Base-by-base conservation (phyloP, 1,140 invertebrate species). In the Andrena cerasifolii region DNA sequence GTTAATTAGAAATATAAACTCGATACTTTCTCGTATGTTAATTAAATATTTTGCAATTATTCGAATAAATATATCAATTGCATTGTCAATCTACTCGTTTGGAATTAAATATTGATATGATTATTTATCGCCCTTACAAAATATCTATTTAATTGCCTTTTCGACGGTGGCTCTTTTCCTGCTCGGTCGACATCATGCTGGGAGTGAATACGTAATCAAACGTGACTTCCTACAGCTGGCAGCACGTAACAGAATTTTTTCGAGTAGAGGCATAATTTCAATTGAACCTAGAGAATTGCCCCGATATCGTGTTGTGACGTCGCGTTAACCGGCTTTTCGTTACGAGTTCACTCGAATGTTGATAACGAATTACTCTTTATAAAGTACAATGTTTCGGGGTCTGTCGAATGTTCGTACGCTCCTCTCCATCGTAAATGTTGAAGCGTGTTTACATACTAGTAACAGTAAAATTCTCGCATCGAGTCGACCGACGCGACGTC, bases 211-310 rank as follows among this genome's bases (percentile, higher is more conserved):
- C 36, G 2, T 59, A 45, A 73, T 53, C 7, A 51, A 76, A 12
- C 18, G n/a, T 56, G 4, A 3, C 49, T n/a, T 4, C 43, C 79
- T 33, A 51, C 21, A 83, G 81, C n/a, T 78, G 81, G 81, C 81
- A 83, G 74, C 74, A 70, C 66, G 6, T 45, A 70, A n/a, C n/a
- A 24, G 3, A 45, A 36, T 16, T 61, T 24, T n/a, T 26, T 1
- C 8, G 28, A 24, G 33, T n/a, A 28, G 10, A 28, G 54, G 12
- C 47, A 26, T 49, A 49, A 61, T 49, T 40, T 21, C 8, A 12
- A n/a, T n/a, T 12, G 28, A 51, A 12, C 51, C n/a, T 31, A 7
- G 18, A 71, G 14, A 47, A 71, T 21, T 72, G 14, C 21, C 45
- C 36, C 12, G 10, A 5, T 54, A 51, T 21, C 12, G 18, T 21